These are phyloP conservation scores for Troides helena DNA, from an alignment of 2,888 invertebrate species.

Conservation along the genomic window DNA sequence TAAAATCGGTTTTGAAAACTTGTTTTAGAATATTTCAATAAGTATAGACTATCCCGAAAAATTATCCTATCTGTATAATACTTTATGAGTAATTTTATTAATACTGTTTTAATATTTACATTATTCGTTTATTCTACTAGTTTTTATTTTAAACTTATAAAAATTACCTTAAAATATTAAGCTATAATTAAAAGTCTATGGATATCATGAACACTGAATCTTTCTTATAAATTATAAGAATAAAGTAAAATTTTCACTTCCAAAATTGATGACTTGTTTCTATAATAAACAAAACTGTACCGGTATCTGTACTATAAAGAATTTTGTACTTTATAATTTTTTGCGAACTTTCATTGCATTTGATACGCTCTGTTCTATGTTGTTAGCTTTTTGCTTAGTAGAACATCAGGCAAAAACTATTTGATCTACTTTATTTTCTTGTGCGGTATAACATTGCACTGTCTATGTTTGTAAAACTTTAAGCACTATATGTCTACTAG, in stretches of 20 bases:
- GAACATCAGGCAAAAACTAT: conserved; percentile 6
- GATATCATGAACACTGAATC: too few relatives aligned
- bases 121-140: too few relatives aligned
- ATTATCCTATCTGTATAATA: too few relatives aligned
- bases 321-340: conserved; percentile 6
- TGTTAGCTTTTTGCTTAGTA: conserved; percentile 2
- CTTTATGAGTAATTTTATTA: too few relatives aligned
- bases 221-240: background rate
- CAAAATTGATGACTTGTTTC: background rate
- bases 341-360: conserved; percentile 24
- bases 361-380: conserved; percentile 8
- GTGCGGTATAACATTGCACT: background rate
- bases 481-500: too few relatives aligned
- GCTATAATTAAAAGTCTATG: too few relatives aligned
- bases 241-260: background rate
- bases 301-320: conserved; percentile 4
- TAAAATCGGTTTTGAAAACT: too few relatives aligned
- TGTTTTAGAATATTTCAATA: too few relatives aligned
- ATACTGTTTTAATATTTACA: too few relatives aligned
- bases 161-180: too few relatives aligned
- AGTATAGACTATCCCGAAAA: too few relatives aligned
- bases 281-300: conserved; percentile 4
- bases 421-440: conserved; percentile 7
- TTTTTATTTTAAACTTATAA: too few relatives aligned
- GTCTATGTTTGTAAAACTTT: background rate